Conservation (phyloP, 2,113 vertebrate genomes). For the Myodes glareolus region DNA sequence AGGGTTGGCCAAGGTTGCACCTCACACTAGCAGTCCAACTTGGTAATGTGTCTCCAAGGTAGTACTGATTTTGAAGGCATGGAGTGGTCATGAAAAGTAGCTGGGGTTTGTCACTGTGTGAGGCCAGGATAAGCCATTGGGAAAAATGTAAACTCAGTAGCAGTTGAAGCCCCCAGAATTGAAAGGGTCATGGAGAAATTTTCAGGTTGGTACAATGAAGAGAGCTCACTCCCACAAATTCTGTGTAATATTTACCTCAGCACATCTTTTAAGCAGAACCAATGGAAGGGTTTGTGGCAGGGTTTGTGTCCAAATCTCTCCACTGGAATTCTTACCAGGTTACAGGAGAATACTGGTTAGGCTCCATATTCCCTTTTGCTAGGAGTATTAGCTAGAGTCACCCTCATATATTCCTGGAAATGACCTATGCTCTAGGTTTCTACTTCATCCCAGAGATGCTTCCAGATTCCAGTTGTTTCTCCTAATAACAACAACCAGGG, state of each 20-base stretch:
- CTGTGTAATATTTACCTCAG: neutral
- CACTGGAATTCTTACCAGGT: neutral
- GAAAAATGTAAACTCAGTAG: neutral
- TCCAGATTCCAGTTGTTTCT: neutral
- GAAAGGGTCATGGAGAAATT: neutral
- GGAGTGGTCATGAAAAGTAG: neutral
- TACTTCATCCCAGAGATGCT: neutral
- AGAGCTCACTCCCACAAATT: neutral
- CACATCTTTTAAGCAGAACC: neutral
- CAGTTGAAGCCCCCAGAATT: neutral
- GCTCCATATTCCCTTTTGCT: neutral
- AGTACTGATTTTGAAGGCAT: neutral
- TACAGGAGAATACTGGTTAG: neutral
- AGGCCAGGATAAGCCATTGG: neutral
- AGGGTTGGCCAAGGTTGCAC: neutral
- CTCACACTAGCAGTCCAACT: neutral
- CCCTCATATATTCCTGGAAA: neutral
- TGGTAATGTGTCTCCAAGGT: neutral
- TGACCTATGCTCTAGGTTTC: neutral
- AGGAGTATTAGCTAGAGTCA: neutral
- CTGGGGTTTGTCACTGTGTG: neutral
- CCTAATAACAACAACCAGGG: neutral
- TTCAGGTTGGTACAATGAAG: neutral
- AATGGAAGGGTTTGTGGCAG: neutral
- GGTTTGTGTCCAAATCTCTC: neutral